Evolutionary conservation across 2,888 invertebrate species (phyloP), one percentile per base, ranked within the genome.

Genomic region (Elmis aenea): DNA sequence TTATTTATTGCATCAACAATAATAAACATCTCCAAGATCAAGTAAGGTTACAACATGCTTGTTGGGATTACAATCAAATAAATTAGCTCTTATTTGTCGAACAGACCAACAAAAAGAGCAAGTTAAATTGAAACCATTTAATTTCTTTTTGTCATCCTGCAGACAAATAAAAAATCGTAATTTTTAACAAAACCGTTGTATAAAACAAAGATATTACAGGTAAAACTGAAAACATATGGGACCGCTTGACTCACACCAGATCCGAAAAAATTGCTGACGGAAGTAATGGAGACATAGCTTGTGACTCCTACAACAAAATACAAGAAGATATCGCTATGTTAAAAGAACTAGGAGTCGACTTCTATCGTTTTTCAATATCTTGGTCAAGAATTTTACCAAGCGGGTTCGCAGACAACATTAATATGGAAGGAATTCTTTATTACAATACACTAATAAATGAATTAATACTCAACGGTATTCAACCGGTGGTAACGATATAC

Each of bases 401-500:
- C 33, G 83, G 84, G 11, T 70, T 75, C 31, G 72, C 74, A 8
- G 76, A 78, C 51, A 57, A 73, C n/a, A 69, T 85, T 8, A 89
- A 83, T 57, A 66, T 72, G 24, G 70, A 74, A 1, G 89, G 85
- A 12, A 71, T 89, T 6, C 67, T 76, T 36, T 85, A 86, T 64
- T 90, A 90, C 61, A 79, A 76, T 52, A 75, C 81, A 49, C 64
- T 90, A 23, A 81, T 88, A 30, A 70, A 84, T 50, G 83, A 78
- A 51, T 70, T 89, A 2, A 46, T 81, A 6, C 70, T 62, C 1
- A 68, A 71, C 31, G 71, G 70, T 8, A 78, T 84, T 37, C 53
- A 60, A 10, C 76, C 77, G 3, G 51, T 67, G 45, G 62, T 69
- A 2, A 56, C 59, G 1, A 57, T 68, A 2, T 64, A 57, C 45